Conservation (phyloP, 2,113 vertebrate species). For the Nesoenas mayeri region DNA sequence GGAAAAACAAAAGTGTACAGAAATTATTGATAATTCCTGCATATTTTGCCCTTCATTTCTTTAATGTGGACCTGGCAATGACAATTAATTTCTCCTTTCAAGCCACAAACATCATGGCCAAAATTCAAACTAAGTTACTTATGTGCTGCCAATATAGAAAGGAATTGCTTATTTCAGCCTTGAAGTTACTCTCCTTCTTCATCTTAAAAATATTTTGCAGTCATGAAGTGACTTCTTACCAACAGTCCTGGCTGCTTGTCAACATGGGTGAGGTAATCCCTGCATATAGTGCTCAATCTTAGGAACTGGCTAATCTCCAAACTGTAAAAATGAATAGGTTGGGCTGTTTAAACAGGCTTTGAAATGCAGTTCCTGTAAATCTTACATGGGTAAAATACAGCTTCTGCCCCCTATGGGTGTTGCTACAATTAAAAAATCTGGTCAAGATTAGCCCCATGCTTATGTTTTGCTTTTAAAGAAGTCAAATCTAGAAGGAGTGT, state of each 20-base stretch:
- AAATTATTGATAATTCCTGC: neutral
- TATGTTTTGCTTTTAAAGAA: neutral
- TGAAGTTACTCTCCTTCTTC: neutral
- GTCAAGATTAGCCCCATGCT: neutral
- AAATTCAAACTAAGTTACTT: neutral
- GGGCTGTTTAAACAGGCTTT: neutral
- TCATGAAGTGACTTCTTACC: neutral
- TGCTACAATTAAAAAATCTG: neutral
- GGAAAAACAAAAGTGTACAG: neutral
- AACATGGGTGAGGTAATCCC: constrained; percentile 34
- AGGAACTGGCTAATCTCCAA: neutral
- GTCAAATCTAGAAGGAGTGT: neutral
- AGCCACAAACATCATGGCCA: neutral
- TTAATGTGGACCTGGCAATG: neutral
- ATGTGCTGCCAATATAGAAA: neutral
- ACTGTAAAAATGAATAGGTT: neutral
- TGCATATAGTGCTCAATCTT: neutral
- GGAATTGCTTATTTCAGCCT: neutral
- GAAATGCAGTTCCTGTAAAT: neutral
- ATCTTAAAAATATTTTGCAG: neutral
- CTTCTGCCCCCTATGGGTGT: neutral
- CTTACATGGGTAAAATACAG: neutral
- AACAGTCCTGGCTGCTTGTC: constrained; percentile 17
- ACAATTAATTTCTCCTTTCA: neutral
- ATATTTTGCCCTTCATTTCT: neutral